Evolutionary conservation across 1,140 invertebrate species (phyloP).

Genomic region (Aphaenogaster rudis): DNA sequence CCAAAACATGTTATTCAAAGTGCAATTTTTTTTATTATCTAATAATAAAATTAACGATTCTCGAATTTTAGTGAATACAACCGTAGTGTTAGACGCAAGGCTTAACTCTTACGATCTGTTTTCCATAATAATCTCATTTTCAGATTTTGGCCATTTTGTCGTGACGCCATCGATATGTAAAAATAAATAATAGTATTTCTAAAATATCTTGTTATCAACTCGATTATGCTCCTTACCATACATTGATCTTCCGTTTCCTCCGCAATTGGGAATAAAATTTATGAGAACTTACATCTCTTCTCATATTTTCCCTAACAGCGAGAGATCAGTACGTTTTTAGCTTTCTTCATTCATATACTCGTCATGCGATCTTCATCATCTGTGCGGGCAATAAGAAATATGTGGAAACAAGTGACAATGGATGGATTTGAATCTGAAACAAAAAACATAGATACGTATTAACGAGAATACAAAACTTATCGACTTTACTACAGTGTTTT

Average conservation of each 20-base stretch:
- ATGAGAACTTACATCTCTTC: background rate
- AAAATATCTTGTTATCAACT: constrained; percentile 10
- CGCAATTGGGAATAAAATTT: background rate
- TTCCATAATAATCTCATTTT: too few species aligned
- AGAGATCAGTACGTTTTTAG: constrained; percentile 1
- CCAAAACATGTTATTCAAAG: too few species aligned
- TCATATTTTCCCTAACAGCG: background rate
- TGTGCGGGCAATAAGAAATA: constrained; percentile 91
- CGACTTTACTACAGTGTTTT: background rate
- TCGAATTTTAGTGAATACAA: too few species aligned
- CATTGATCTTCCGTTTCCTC: background rate
- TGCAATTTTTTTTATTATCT: too few species aligned
- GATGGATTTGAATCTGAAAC: constrained; percentile 94
- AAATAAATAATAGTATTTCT: background rate
- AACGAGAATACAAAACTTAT: background rate
- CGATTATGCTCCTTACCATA: constrained; percentile 16
- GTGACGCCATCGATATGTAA: background rate
- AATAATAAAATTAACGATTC: too few species aligned
- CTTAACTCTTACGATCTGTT: too few species aligned
- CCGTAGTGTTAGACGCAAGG: too few species aligned
- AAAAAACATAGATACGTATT: constrained; percentile 74
- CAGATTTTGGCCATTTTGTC: too few species aligned
- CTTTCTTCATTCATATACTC: background rate
- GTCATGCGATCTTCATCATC: constrained; percentile 78
- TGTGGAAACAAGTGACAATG: constrained; percentile 95